A percentile compares a stretch with the other conserved stretches of the same genome.
phyloP scores from a whole-genome alignment of 1,140 invertebrate species.

The Leptopilina clavipes region DNA sequence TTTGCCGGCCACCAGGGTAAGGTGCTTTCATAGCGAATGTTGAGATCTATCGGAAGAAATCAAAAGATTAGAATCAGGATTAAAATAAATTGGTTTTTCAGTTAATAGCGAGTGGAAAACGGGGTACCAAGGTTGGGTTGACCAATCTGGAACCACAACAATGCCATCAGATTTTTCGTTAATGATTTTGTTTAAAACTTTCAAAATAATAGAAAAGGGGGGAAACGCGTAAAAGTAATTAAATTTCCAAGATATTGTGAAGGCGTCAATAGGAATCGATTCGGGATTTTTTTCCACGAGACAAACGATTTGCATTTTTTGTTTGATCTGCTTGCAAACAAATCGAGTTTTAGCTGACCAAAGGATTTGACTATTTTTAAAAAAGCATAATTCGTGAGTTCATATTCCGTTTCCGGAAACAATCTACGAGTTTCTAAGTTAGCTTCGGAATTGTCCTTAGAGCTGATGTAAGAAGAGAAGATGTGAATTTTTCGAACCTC shows the following conservation, averaged over 20 bases:
- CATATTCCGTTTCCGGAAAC: conserved; percentile 52
- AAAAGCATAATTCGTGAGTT: conserved; percentile 30
- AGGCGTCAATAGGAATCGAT: conserved; percentile 47
- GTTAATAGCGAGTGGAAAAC: conserved; percentile 1
- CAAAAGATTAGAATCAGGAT: conserved; percentile 19
- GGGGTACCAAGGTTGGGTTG: conserved; percentile 18
- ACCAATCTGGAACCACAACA: conserved; percentile 40
- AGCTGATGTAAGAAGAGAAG: conserved; percentile 46
- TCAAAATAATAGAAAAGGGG: conserved; percentile 34
- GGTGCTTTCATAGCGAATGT: not conserved
- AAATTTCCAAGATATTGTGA: conserved; percentile 39
- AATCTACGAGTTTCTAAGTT: conserved; percentile 46
- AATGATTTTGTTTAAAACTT: not conserved
- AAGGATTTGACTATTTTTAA: conserved; percentile 47
- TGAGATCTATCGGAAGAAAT: not conserved
- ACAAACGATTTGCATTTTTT: conserved; percentile 53
- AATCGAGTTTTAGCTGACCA: conserved; percentile 51
- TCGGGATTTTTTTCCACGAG: conserved; percentile 49
- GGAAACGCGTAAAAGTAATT: conserved; percentile 41
- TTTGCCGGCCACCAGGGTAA: conserved; percentile 35
- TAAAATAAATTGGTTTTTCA: conserved; percentile 16
- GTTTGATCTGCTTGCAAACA: conserved; percentile 53
- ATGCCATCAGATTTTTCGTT: conserved; percentile 25
- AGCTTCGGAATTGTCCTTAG: conserved; percentile 52
- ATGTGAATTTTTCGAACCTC: conserved; percentile 41